These are phyloP conservation scores for Nanorana parkeri DNA, from an alignment of 2,113 vertebrate species.

Conservation along the genomic window DNA sequence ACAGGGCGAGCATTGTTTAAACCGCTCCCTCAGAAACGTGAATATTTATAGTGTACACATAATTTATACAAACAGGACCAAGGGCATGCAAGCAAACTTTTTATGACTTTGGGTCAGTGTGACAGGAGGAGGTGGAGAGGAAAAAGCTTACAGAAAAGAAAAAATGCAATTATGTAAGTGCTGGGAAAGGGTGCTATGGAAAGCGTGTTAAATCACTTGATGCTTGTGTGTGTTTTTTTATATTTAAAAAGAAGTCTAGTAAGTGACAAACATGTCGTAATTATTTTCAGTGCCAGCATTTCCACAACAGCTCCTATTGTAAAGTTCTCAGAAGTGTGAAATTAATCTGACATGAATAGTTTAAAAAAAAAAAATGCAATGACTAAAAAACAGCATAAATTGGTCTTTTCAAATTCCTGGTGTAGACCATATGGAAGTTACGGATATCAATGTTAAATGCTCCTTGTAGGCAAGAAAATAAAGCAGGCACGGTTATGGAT, in stretches of 20 bases:
- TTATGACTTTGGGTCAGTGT: slow-evolving; percentile 68
- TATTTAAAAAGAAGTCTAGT: slow-evolving; percentile 19
- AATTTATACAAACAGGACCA: slow-evolving; percentile 71
- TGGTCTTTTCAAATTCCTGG: not conserved
- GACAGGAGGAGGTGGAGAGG: slow-evolving; percentile 37
- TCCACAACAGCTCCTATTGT: slow-evolving; percentile 27
- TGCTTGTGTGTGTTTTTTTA: slow-evolving; percentile 35
- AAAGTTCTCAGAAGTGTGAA: slow-evolving; percentile 46
- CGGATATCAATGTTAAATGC: not conserved
- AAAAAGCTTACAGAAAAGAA: slow-evolving; percentile 61
- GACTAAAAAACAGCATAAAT: not conserved
- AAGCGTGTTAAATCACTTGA: slow-evolving; percentile 58
- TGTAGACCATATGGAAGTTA: slow-evolving; percentile 6
- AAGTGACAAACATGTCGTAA: not conserved
- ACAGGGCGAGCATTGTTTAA: slow-evolving; percentile 75
- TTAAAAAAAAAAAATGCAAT: slow-evolving; percentile 16
- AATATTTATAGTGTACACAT: slow-evolving; percentile 75
- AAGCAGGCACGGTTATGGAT: not conserved
- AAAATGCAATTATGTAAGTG: slow-evolving; percentile 59
- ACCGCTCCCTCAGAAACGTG: slow-evolving; percentile 69
- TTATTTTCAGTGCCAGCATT: slow-evolving; percentile 33
- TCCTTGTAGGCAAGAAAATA: not conserved
- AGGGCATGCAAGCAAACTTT: slow-evolving; percentile 66
- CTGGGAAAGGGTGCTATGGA: slow-evolving; percentile 53
- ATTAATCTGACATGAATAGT: slow-evolving; percentile 38